Evolutionary conservation across 1,140 invertebrate species (phyloP).

Genomic region (Thereuonema tuberculata): DNA sequence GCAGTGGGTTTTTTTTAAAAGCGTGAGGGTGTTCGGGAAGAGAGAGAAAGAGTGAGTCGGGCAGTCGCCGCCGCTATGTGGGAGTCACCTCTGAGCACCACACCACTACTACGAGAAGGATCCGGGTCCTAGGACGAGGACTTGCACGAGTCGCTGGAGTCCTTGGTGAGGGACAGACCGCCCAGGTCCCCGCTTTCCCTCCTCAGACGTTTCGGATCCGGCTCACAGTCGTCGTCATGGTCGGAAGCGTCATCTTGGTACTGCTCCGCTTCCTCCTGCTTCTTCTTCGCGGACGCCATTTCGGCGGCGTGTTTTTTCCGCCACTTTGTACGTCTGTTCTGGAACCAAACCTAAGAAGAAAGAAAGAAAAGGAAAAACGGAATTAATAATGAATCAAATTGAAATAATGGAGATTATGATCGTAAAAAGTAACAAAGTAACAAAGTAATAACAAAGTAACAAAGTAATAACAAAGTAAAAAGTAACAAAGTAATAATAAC

Average conservation of each 20-base stretch:
- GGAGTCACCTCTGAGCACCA: too few relatives aligned
- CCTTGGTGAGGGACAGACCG: neutral
- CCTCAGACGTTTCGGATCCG: conserved; percentile 20
- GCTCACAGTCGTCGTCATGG: conserved; percentile 41
- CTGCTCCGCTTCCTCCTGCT: conserved; percentile 82
- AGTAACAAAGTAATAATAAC: too few relatives aligned
- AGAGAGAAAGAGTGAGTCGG: too few relatives aligned
- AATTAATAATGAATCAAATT: too few relatives aligned
- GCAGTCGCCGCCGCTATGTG: too few relatives aligned
- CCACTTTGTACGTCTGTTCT: conserved; percentile 98
- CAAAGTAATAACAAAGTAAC: too few relatives aligned
- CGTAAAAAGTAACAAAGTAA: neutral
- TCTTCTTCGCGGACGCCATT: conserved; percentile 93
- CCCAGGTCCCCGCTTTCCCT: conserved; percentile 16
- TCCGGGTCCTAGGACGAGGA: too few relatives aligned
- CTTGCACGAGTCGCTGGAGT: neutral
- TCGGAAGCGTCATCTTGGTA: conserved; percentile 46
- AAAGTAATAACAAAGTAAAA: too few relatives aligned
- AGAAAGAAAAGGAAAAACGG: conserved; percentile 12
- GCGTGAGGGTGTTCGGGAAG: too few relatives aligned
- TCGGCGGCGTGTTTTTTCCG: conserved; percentile 97
- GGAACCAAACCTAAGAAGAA: conserved; percentile 92
- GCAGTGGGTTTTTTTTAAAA: too few relatives aligned
- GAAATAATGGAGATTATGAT: too few relatives aligned
- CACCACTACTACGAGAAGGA: too few relatives aligned